Base-by-base conservation (phyloP, 2,888 invertebrate species). In the Eilema depressum region DNA sequence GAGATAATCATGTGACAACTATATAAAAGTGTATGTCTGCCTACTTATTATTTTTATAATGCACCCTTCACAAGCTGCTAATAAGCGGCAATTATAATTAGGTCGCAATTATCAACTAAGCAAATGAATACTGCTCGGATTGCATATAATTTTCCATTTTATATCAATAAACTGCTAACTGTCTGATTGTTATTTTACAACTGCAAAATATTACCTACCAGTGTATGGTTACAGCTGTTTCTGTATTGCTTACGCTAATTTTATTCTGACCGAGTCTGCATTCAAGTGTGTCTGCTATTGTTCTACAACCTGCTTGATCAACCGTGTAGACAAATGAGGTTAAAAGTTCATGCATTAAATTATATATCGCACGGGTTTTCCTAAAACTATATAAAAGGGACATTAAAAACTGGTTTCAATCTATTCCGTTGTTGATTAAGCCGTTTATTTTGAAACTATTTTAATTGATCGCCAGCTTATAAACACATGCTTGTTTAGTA, bases 191-290 rank as follows among this genome's bases (percentile, higher is more conserved):
- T 41, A 33, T 66, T 70, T 73, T 73, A 77, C 76, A 75, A 79
- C 33, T 71, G 75, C 71, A 63, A 69, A 75, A 20, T 70, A 66
- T 74, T 69, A 74, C 72, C 65, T 74, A 65, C 30, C 4, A 70
- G 75, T 73, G 70, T 84, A 76, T 74, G 69, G 53, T 80, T 79
- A 69, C 81, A 83, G 76, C 73, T 75, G 78, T 73, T 74, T 67
- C n/a, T 65, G 17, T 71, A 69, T 71, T 74, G 64, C 68, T 47
- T 70, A 62, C 37, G 74, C 77, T 74, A 67, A 77, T 74, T 79
- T 64, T 47, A 66, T 73, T 75, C 23, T 64, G 64, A 67, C 57
- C 60, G 23, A 70, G 73, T 72, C 23, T 72, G 76, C 75, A 74
- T 66, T 76, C 53, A 37, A 64, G 14, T 71, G n/a, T 69, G 66